phyloP scores from a whole-genome alignment of 2,888 invertebrate genomes.

The Himalopsyche anomala region DNA sequence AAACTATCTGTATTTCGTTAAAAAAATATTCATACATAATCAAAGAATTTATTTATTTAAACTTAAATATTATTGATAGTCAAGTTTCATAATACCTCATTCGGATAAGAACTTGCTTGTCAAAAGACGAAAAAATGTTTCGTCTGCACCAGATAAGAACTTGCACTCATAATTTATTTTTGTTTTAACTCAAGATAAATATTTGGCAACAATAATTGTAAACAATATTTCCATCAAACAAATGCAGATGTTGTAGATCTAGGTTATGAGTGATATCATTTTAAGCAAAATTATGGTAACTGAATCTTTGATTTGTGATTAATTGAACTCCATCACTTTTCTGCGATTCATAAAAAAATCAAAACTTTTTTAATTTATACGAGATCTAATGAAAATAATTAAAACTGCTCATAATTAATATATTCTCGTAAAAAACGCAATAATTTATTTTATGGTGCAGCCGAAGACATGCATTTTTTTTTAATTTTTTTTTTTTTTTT shows the following conservation, averaged over 20 bases:
- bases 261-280: background rate
- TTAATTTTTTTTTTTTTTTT: too few species aligned
- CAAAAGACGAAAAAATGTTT: background rate
- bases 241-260: background rate
- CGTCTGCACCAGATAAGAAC: constrained; percentile 8
- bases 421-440: too few species aligned
- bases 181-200: background rate
- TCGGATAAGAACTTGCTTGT: background rate
- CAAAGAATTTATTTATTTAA: background rate
- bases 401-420: too few species aligned
- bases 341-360: too few species aligned
- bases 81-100: background rate
- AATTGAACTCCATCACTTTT: too few species aligned
- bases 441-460: too few species aligned
- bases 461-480: too few species aligned
- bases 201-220: background rate
- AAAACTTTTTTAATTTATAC: too few species aligned
- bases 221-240: background rate
- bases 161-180: background rate
- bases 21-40: too few species aligned
- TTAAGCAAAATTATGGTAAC: background rate
- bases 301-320: background rate
- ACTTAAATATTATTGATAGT: constrained; percentile 2
- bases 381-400: too few species aligned
- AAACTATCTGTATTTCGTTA: too few species aligned